A percentile compares a stretch with the other conserved stretches of the same genome.
Evolutionary conservation across 1,140 invertebrate genomes (phyloP).

Genomic region (roundworm (Caenorhabditis elegans)): WBcel235 BX284605.5:9908001-9908500

Average conservation of each 20-base stretch:
- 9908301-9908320: not conserved
- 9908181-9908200: slow-evolving; percentile 19
- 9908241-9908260: not conserved
- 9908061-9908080: not conserved
- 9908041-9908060: slow-evolving; percentile 10
- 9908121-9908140: slow-evolving; percentile 18
- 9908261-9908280: not conserved
- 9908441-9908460: slow-evolving; percentile 20
- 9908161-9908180: not conserved
- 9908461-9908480: not conserved
- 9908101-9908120: slow-evolving; percentile 32
- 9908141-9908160: slow-evolving; percentile 7
- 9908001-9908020: not conserved
- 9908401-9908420: slow-evolving; percentile 47
- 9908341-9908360: slow-evolving; percentile 36
- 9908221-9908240: slow-evolving; percentile 36
- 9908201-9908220: slow-evolving; percentile 28
- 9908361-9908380: slow-evolving; percentile 52
- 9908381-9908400: slow-evolving; percentile 48
- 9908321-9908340: slow-evolving; percentile 17
- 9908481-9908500: not conserved
- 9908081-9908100: slow-evolving; percentile 5
- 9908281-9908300: not conserved
- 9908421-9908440: slow-evolving; percentile 31
- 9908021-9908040: not conserved